Percentiles rank a stretch among this genome's conserved stretches.
Conservation (phyloP, 2,888 invertebrate genomes). For the Netelia fuscicornis region DNA sequence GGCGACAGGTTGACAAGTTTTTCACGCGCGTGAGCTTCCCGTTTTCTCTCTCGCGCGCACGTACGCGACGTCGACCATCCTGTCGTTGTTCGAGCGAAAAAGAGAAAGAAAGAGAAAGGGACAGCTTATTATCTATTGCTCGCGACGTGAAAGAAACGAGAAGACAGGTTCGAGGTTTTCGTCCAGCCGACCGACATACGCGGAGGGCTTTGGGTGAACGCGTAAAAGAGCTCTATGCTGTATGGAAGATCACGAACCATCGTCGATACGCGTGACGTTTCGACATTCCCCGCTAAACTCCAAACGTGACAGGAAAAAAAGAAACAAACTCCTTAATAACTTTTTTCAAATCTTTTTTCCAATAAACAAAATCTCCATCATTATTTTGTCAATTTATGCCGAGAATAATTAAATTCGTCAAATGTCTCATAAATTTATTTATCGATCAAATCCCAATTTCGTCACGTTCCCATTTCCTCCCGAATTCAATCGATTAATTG, state of each 20-base stretch:
- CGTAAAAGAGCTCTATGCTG: background rate
- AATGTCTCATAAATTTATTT: no score
- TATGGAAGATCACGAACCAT: slow-evolving; percentile 12
- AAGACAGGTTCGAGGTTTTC: slow-evolving; percentile 44
- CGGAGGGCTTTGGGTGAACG: background rate
- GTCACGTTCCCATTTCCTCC: no score
- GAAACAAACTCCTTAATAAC: background rate
- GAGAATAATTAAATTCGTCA: no score
- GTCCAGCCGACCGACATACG: background rate
- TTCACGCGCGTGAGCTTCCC: slow-evolving; percentile 11
- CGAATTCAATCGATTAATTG: no score
- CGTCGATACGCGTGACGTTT: slow-evolving; percentile 63
- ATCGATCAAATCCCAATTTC: no score
- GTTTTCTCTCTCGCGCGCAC: background rate
- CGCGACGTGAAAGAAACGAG: slow-evolving; percentile 33
- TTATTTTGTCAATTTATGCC: no score
- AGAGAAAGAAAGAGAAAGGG: background rate
- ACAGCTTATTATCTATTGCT: slow-evolving; percentile 39
- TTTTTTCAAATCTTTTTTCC: no score
- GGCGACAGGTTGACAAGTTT: slow-evolving; percentile 47
- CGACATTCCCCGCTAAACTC: slow-evolving; percentile 61
- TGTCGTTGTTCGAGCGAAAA: slow-evolving; percentile 15
- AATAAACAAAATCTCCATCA: no score
- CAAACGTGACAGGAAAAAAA: background rate
- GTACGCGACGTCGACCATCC: background rate